These are phyloP conservation scores for Hypomesus transpacificus DNA, from an alignment of 2,113 vertebrate species.

Conservation along the genomic window DNA sequence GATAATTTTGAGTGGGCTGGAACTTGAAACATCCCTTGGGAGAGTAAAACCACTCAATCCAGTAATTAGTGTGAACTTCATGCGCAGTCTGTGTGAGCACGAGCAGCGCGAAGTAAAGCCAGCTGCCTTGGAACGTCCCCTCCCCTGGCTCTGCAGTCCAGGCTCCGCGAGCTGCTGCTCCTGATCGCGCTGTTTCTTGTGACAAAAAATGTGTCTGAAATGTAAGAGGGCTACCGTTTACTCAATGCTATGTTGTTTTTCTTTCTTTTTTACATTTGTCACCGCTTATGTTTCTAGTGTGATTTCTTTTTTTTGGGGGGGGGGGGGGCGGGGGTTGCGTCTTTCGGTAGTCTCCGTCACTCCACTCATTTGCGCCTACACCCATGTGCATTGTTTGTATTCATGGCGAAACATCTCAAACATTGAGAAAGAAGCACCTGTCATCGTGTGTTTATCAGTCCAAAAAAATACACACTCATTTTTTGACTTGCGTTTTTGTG, in stretches of 20 bases:
- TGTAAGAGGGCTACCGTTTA: conserved; percentile 19
- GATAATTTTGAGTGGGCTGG: not conserved
- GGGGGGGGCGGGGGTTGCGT: conserved; percentile 42
- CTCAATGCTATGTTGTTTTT: conserved; percentile 18
- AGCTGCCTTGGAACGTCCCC: conserved; percentile 3
- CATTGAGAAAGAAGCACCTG: not conserved
- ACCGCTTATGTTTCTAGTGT: conserved; percentile 13
- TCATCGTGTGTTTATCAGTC: too few species aligned
- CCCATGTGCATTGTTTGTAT: conserved; percentile 1
- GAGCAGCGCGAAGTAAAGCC: not conserved
- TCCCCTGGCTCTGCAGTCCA: conserved; percentile 37
- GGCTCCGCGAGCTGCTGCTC: conserved; percentile 3
- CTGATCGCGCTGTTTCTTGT: conserved; percentile 14
- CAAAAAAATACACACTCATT: too few species aligned
- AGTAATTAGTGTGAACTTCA: not conserved
- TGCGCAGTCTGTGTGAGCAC: not conserved
- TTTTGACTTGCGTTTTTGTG: too few species aligned
- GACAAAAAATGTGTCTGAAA: conserved; percentile 5
- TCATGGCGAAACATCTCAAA: not conserved
- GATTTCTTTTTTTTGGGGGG: conserved; percentile 34
- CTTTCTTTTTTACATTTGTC: conserved; percentile 14
- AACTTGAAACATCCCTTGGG: not conserved
- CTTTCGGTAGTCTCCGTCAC: conserved; percentile 22
- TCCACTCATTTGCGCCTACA: conserved; percentile 20
- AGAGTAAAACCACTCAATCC: not conserved